Evolutionary conservation across 2,888 invertebrate genomes (phyloP).

Genomic region (Pseudolycoriella hygida): DNA sequence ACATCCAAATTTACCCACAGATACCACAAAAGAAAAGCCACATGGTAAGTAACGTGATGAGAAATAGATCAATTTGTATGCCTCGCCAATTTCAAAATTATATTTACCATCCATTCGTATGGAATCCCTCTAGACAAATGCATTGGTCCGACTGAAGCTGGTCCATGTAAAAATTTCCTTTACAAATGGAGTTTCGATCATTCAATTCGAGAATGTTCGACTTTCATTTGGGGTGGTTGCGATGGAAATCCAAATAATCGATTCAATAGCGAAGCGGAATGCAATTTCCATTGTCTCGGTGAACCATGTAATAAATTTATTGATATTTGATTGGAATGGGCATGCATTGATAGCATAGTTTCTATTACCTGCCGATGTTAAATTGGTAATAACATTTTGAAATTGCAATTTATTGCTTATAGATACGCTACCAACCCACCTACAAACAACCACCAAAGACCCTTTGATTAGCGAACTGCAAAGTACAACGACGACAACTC

Average conservation of each 20-base stretch:
- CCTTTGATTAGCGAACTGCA: conserved; percentile 34
- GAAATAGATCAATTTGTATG: too few species aligned
- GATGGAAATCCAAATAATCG: conserved; percentile 46
- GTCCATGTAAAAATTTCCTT: conserved; percentile 42
- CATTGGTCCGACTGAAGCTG: conserved; percentile 30
- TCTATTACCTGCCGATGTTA: neutral
- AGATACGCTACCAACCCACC: conserved; percentile 37
- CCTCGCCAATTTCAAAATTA: too few species aligned
- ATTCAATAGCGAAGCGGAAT: conserved; percentile 47
- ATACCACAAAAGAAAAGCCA: too few species aligned
- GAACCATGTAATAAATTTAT: conserved; percentile 31
- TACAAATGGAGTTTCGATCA: conserved; percentile 50
- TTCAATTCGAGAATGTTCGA: conserved; percentile 37
- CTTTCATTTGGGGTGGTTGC: conserved; percentile 51
- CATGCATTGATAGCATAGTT: neutral
- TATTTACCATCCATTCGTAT: too few species aligned
- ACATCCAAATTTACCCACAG: too few species aligned
- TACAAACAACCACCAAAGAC: conserved; percentile 30
- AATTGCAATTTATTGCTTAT: too few species aligned
- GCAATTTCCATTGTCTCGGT: conserved; percentile 43
- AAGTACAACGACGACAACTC: conserved; percentile 19
- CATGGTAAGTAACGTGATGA: too few species aligned
- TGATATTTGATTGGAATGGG: neutral
- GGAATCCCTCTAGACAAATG: conserved; percentile 16
- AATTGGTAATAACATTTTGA: too few species aligned